Base-by-base conservation (phyloP, 2,797 vertebrate species). In the Pelodytes ibericus region DNA sequence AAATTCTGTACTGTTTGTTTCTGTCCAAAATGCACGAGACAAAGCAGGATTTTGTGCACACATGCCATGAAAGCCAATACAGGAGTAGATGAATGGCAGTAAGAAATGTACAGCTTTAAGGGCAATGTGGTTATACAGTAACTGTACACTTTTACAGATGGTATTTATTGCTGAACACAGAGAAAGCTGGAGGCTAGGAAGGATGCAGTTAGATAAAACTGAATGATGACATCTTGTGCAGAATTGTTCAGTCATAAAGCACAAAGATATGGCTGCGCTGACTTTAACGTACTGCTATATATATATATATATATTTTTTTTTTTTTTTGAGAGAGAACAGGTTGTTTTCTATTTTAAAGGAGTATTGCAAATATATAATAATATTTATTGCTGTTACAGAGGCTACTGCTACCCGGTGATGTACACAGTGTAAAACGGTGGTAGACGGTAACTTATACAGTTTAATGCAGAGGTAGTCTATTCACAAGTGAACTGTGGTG, bases 171-270 rank as follows among this genome's bases (percentile, higher is more conserved):
- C 44, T 18, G 7, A 51, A 18, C 26, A 51, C 25, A 9, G 64
- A 20, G 27, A 51, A 18, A 3, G 64, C 64, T 67, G 44, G 44
- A 67, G 44, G 64, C 36, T 15, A 51, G 44, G 27, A 51, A 51
- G 63, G 39, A 65, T 29, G 44, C 64, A 30, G 44, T 30, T 67
- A 67, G 64, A 67, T 67, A 67, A 67, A 67, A 67, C 64, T 67
- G 41, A 67, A 67, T 67, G 39, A 67, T 67, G 64, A 67, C 27
- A 51, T 67, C 64, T 67, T 20, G 26, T 18, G 26, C 49, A 53
- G 49, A 53, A 53, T 53, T 53, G 49, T 20, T 53, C 39, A 49
- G 41, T n/a, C 39, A 66, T 66, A 66, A 66, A 66, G 49, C 27
- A 22, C 27, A 13, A 51, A 29, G 18, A 53, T 51, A 67, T 67